Conservation (phyloP, 37 sponge, comb jelly and placozoan genomes). For the Theonella swinhoei region DNA sequence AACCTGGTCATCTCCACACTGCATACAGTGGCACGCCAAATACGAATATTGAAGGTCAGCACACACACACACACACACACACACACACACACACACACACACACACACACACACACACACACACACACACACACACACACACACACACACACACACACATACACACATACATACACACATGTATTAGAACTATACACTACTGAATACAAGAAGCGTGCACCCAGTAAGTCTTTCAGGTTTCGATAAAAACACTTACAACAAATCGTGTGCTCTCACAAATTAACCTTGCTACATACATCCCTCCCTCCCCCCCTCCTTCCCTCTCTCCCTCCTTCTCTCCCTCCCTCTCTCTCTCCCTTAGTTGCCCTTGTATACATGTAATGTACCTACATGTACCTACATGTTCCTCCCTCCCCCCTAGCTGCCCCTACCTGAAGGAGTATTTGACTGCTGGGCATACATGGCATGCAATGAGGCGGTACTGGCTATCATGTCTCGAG, state of each 20-base stretch:
- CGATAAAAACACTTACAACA: too few relatives aligned
- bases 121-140: neutral
- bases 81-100: neutral
- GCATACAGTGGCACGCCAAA: slow-evolving; percentile 70
- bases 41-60: slow-evolving; percentile 68
- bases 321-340: too few relatives aligned
- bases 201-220: too few relatives aligned
- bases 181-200: neutral
- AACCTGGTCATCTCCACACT: slow-evolving; percentile 53
- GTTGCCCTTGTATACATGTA: too few relatives aligned
- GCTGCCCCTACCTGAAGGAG: slow-evolving; percentile 47
- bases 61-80: slow-evolving; percentile 4
- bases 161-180: neutral
- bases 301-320: too few relatives aligned
- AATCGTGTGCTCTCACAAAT: too few relatives aligned
- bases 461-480: slow-evolving; percentile 71
- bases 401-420: slow-evolving; percentile 4
- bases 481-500: slow-evolving; percentile 47
- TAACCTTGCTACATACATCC: too few relatives aligned
- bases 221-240: too few relatives aligned
- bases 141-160: neutral
- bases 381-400: too few relatives aligned
- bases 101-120: neutral
- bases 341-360: too few relatives aligned
- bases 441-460: slow-evolving; percentile 76